Base-by-base conservation (phyloP, 2,797 vertebrate genomes). In the Poliocrania exsul region DNA sequence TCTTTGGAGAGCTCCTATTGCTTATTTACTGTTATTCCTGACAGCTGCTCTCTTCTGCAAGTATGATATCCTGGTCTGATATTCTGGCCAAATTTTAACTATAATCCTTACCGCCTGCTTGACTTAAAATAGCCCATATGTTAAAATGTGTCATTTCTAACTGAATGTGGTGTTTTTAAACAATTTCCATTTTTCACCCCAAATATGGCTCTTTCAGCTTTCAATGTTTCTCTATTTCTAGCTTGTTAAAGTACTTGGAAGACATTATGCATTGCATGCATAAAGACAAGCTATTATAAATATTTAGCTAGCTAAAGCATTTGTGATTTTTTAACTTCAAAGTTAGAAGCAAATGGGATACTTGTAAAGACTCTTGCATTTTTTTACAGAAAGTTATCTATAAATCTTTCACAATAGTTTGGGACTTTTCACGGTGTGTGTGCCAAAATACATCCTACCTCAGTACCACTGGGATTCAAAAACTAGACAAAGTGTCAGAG, bases 261-360 rank as follows among this genome's bases (percentile, higher is more conserved):
- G 57, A 72, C 50, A 40, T 91, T 91, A 70, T 69, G 66, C 65
- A 28, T 35, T 81, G 72, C 90, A 78, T 67, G 84, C 54, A 71
- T 85, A 85, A 90, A 89, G 69, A 80, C 79, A 83, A 72, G 79
- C 65, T 94, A 69, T 95, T 95, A 94, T 88, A 96, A 96, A 96
- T 96, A 95, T 95, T 97, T 96, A 91, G 74, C 79, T 92, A 78
- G 85, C 91, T 92, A 79, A 94, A 96, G 87, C 69, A 81, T 86
- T 96, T 90, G 89, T 78, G 35, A 78, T 91, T 81, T 90, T 82
- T 88, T 49, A 88, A 65, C 79, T 79, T 90, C 62, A 21, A 53
- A 81, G 50, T 83, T 89, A 78, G 67, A 86, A 92, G 65, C 81
- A 93, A 92, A 92, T 86, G 69, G 47, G 47, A 25, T 91, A 70